Percentiles rank a stretch among this genome's conserved stretches.
phyloP scores from a whole-genome alignment of 2,797 vertebrate genomes.

The Zalophus californianus region DNA sequence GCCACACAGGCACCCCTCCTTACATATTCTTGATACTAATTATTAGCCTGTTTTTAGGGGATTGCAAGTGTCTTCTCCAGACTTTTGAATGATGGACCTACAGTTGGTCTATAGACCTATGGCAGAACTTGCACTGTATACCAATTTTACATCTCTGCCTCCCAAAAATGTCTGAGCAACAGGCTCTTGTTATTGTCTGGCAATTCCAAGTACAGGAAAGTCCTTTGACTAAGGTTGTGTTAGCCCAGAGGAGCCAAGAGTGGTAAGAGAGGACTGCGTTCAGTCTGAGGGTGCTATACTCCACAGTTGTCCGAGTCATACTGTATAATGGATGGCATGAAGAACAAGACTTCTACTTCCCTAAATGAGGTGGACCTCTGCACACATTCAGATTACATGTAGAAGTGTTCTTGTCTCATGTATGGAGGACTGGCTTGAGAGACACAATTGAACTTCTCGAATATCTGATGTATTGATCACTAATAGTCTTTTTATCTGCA shows the following conservation, averaged over 20 bases:
- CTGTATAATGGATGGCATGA: background rate
- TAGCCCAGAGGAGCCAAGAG: background rate
- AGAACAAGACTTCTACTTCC: background rate
- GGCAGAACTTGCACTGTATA: background rate
- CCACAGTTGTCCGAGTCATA: background rate
- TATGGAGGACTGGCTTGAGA: background rate
- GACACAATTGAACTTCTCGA: background rate
- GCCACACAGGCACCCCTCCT: background rate
- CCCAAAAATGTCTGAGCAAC: background rate
- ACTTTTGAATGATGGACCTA: background rate
- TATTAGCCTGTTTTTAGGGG: background rate
- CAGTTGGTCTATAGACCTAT: too few species aligned
- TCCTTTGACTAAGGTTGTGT: background rate
- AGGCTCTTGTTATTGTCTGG: background rate
- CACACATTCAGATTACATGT: background rate
- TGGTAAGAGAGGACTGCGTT: background rate
- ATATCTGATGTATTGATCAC: background rate
- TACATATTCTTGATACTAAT: background rate
- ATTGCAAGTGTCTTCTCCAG: background rate
- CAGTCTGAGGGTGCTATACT: too few species aligned
- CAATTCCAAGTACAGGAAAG: background rate
- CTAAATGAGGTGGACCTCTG: background rate
- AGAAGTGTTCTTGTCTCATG: background rate
- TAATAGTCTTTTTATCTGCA: background rate
- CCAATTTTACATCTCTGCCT: background rate